Evolutionary conservation across 2,888 invertebrate species (phyloP), one percentile per base, ranked within the genome.

Genomic region (Drosophila fungiperda): DNA sequence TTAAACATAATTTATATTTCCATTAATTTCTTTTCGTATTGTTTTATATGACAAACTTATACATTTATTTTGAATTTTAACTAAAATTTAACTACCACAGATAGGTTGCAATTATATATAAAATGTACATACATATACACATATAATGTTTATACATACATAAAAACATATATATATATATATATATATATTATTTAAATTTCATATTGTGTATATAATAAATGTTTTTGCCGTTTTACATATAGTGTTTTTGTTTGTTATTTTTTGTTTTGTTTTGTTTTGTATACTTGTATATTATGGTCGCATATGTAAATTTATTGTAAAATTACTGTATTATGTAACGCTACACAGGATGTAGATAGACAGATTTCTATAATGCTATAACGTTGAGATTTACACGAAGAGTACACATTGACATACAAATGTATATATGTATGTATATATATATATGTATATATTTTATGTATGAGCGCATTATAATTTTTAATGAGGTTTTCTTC

Each of bases 11-110:
- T 85, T 85, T 84, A 87, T 81, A 80, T 86, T 86, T 83, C 67
- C 71, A 65, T 86, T 86, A 88, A 88, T 88, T 88, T 84, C 83
- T 88, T 84, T 84, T 88, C 88, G 88, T 83, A 84, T 80, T 78
- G 78, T 17, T 67, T 82, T 64, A 77, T 82, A 84, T 89, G 85
- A 86, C 85, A 86, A 87, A 80, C 89, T 87, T 86, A 86, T 69
- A 73, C 55, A 81, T 61, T 80, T 82, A 83, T 76, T 81, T 88
- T 83, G 82, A 90, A 87, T 90, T 92, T 91, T 87, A 90, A 92
- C 92, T 93, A 92, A 92, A 91, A 91, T 91, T 92, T 93, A 92
- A 92, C 92, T 92, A 92, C 92, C 92, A 92, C 92, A 92, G 92
- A 92, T 91, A 92, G 89, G 89, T 92, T 92, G 91, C 92, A 89